Base-by-base conservation (phyloP, 2,888 invertebrate genomes). In the Agriotes lineatus region DNA sequence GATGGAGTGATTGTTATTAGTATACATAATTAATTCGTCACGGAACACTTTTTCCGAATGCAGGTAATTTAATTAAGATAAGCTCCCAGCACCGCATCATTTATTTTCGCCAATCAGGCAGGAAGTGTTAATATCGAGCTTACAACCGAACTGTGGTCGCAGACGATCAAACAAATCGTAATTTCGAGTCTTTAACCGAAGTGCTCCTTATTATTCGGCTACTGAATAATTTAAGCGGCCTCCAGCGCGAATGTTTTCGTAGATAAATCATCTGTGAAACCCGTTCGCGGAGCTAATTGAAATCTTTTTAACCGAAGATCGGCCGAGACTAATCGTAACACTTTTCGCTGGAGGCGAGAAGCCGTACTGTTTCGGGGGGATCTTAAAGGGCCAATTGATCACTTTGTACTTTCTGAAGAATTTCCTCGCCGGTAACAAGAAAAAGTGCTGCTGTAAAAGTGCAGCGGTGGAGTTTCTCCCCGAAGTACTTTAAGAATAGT, bases 401-500 rank as follows among this genome's bases (percentile, higher is more conserved):
- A 65, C 65, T 68, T 70, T 60, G 62, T 64, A 58, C 61, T 58
- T 68, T 65, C 33, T 5, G 39, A 61, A 71, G 70, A 71, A 67
- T 65, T 68, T 71, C 61, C 70, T 45, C 57, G 39, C 22, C 44
- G 48, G 44, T 62, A 61, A 39, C 57, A 57, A 62, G 64, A 44
- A 64, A 60, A 75, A 76, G 74, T 75, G 74, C 68, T 69, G 70
- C 75, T 70, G 73, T 77, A 77, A 78, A 79, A 79, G 77, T 76
- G 73, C 74, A 79, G 75, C 75, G 72, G 72, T 73, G 74, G 75
- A 77, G 76, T 78, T 78, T 75, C 73, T 73, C 75, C 73, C 72
- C 71, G 75, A 75, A 76, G 77, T 77, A 75, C 77, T 79, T 77
- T 75, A 75, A 76, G 76, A 77, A 76, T 71, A 72, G 77, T 78